phyloP scores from a whole-genome alignment of 2,113 vertebrate genomes.

The Rynchops niger region DNA sequence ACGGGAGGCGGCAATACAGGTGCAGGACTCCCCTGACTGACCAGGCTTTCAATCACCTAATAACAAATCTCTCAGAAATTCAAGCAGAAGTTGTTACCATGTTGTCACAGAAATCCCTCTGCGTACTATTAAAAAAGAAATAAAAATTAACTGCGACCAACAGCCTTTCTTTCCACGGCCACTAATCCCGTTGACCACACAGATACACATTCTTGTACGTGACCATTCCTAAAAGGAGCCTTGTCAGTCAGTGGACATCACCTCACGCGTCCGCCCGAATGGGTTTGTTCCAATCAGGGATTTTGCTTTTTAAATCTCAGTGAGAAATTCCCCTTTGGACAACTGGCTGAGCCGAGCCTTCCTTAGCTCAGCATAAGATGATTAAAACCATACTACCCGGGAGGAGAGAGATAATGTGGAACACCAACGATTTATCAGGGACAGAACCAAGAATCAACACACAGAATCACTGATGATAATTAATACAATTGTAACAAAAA shows the following conservation, averaged over 20 bases:
- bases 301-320: conserved; percentile 63
- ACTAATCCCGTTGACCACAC: background rate
- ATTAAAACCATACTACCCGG: conserved; percentile 59
- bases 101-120: conserved; percentile 1
- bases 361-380: conserved; percentile 63
- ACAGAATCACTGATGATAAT: background rate
- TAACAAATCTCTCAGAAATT: background rate
- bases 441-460: conserved; percentile 33
- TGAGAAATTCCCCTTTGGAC: conserved; percentile 53
- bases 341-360: conserved; percentile 60
- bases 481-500: background rate
- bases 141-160: conserved; percentile 3
- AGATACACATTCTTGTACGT: background rate
- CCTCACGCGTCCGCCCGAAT: background rate
- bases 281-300: conserved; percentile 38
- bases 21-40: background rate
- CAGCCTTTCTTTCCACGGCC: background rate
- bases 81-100: background rate
- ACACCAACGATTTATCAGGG: conserved; percentile 39
- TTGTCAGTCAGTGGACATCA: conserved; percentile 4
- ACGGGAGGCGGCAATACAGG: background rate
- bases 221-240: conserved; percentile 2
- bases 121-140: background rate
- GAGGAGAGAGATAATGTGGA: conserved; percentile 59
- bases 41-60: background rate